A percentile compares a stretch with the other conserved stretches of the same genome.
Evolutionary conservation across 1,140 invertebrate species (phyloP).

Genomic region (Drosophila ironensis): DNA sequence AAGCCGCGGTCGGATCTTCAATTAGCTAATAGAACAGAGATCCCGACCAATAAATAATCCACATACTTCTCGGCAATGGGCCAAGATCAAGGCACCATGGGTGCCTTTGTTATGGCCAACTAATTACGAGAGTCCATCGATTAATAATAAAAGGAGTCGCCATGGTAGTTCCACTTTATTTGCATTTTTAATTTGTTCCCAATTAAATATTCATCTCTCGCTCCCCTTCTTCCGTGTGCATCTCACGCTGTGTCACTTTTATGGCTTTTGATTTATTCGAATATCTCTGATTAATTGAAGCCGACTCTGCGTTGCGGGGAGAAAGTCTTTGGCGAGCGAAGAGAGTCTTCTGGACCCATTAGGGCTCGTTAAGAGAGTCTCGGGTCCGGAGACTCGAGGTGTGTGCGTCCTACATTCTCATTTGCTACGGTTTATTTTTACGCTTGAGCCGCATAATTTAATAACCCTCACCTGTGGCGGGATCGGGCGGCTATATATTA

Average conservation of each 20-base stretch:
- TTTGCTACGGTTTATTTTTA: conserved; percentile 78
- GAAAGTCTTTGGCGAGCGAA: conserved; percentile 46
- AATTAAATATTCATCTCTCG: conserved; percentile 80
- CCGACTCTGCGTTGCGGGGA: conserved; percentile 54
- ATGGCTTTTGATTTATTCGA: conserved; percentile 76
- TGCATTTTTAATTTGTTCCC: conserved; percentile 79
- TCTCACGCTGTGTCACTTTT: conserved; percentile 79
- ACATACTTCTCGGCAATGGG: conserved; percentile 6
- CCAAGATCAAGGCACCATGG: conserved; percentile 11
- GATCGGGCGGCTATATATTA: background rate
- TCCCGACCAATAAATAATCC: background rate
- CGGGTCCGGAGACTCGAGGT: conserved; percentile 2
- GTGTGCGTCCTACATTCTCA: conserved; percentile 62
- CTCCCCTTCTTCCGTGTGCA: too few species aligned
- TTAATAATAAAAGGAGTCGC: conserved; percentile 69
- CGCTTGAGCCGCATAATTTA: conserved; percentile 76
- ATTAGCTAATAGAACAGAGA: conserved; percentile 61
- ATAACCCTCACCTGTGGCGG: conserved; percentile 46
- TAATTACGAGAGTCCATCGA: conserved; percentile 71
- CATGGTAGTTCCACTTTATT: conserved; percentile 75
- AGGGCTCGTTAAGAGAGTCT: conserved; percentile 66
- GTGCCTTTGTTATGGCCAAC: conserved; percentile 59
- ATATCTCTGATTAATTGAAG: conserved; percentile 76
- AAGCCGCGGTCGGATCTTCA: conserved; percentile 38
- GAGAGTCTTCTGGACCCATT: conserved; percentile 35